phyloP scores from a whole-genome alignment of 2,797 vertebrate genomes.

The Xerus rutilus region DNA sequence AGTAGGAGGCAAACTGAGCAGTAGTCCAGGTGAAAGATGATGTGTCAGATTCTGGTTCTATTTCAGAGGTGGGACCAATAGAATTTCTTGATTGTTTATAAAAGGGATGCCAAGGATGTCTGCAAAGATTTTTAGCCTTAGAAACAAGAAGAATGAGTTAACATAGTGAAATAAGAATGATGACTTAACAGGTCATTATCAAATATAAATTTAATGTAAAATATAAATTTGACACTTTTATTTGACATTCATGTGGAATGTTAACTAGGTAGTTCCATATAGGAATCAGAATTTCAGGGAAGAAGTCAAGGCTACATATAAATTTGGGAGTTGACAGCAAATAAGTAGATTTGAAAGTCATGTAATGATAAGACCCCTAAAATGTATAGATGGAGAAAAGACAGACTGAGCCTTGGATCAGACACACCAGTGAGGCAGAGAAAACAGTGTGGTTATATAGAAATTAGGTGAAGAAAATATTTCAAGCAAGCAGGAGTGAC shows the following conservation, averaged over 20 bases:
- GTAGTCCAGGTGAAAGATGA: not conserved
- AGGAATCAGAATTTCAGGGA: not conserved
- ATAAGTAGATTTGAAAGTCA: not conserved
- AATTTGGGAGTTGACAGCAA: conserved; percentile 14
- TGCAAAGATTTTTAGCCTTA: not conserved
- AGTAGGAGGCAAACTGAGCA: not conserved
- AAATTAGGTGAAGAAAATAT: not conserved
- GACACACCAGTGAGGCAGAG: not conserved
- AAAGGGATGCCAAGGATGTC: not conserved
- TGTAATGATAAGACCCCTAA: not conserved
- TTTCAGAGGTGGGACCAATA: not conserved
- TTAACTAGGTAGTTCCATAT: not conserved
- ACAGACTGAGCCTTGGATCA: not conserved
- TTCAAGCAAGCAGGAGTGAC: not conserved
- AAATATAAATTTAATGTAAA: no score
- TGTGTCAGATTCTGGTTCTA: not conserved
- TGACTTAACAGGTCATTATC: not conserved
- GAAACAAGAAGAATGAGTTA: not conserved
- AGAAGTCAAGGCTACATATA: not conserved
- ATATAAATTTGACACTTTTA: not conserved
- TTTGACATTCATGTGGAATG: not conserved
- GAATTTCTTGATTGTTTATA: not conserved
- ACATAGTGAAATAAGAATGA: not conserved
- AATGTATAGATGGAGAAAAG: not conserved
- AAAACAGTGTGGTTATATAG: not conserved